Base-by-base conservation (phyloP, 2,888 invertebrate genomes). In the Busseola fusca region DNA sequence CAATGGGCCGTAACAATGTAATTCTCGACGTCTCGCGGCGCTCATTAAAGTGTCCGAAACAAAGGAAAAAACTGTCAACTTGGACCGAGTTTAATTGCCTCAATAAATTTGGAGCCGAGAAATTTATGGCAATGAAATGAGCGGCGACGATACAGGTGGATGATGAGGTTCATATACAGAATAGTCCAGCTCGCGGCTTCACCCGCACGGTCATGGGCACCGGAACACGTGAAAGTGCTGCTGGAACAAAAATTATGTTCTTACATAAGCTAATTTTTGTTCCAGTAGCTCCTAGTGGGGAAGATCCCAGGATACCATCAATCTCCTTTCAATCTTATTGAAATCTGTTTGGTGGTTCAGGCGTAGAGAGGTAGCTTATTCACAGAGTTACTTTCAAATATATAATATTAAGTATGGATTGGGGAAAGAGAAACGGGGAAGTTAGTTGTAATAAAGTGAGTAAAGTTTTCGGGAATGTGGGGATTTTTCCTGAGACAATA, bases 41-140 rank as follows among this genome's bases (percentile, higher is more conserved):
- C 92, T 94, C 93, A 94, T 94, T 93, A 93, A 93, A 93, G 89
- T 91, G 86, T 88, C 89, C 89, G 88, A 93, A 93, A 94, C 93
- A 93, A 94, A 92, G 89, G 91, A 93, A 94, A 93, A 80, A 94
- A 93, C 91, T 93, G 94, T 93, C 94, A 93, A 94, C 93, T 94
- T 89, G 90, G 88, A 87, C 92, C 90, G 92, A 94, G 92, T 94
- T 94, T 94, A 94, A 94, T 94, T 94, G 92, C 93, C 93, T 92
- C 94, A 93, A 94, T 94, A 94, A 94, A 94, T 94, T 92, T 94
- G 90, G 86, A 75, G 85, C 73, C 84, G 85, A 87, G 82, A 83
- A 72, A 67, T 82, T 81, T 83, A 83, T 54, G 89, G 92, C 90
- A 88, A 86, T 64, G 77, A 87, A 86, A 74, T 56, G 21, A 30